These are phyloP conservation scores for Sebastes jordani DNA, from an alignment of 2,797 vertebrate species.

Conservation along the genomic window DNA sequence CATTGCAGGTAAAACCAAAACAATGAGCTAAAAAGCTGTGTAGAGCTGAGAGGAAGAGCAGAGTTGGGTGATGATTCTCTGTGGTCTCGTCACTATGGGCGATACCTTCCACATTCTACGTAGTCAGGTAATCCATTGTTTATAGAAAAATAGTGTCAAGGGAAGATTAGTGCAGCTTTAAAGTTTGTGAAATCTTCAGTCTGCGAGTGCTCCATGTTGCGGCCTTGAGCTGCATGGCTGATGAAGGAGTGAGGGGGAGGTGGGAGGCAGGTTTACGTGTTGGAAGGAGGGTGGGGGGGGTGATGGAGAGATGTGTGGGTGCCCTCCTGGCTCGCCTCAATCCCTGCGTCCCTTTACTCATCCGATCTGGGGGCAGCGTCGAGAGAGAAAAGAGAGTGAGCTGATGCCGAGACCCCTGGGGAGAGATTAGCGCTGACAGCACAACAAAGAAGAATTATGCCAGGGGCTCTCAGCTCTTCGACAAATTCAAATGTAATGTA, in stretches of 20 bases:
- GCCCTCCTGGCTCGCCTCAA: conserved; percentile 66
- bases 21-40: neutral
- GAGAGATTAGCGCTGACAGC: conserved; percentile 81
- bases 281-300: neutral
- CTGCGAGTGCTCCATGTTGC: neutral
- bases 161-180: neutral
- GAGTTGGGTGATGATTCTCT: neutral
- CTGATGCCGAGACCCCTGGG: conserved; percentile 65
- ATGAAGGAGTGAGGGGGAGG: conserved; percentile 28
- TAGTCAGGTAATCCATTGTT: neutral
- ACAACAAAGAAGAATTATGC: conserved; percentile 79
- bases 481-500: conserved; percentile 80
- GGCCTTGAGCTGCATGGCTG: neutral
- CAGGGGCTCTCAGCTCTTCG: conserved; percentile 61
- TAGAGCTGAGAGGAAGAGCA: neutral
- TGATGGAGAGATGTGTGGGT: conserved; percentile 67
- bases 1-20: neutral
- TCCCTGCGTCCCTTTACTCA: conserved; percentile 68
- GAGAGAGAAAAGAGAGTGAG: conserved; percentile 36
- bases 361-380: conserved; percentile 68
- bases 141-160: neutral
- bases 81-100: neutral
- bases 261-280: conserved; percentile 51
- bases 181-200: neutral
- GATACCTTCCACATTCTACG: neutral